Conservation (phyloP, 1,140 invertebrate species). For the Aphelenchoides avenae region DNA sequence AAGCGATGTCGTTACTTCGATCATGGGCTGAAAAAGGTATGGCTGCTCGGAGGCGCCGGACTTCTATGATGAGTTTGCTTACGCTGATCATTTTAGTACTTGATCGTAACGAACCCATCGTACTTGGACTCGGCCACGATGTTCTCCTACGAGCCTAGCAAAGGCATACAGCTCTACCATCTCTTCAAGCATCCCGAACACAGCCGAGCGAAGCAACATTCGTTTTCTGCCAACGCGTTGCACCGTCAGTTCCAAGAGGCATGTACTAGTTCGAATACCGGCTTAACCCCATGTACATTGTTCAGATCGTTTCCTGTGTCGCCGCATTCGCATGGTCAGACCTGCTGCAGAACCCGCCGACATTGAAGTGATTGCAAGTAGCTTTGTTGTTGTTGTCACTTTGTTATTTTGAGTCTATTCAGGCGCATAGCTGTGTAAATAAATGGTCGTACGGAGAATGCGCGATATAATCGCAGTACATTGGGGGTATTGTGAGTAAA, state of each 20-base stretch:
- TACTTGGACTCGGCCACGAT: conserved; percentile 37
- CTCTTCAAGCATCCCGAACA: conserved; percentile 33
- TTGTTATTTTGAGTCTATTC: not conserved
- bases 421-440: not conserved
- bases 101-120: conserved; percentile 37
- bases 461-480: not conserved
- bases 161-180: conserved; percentile 26
- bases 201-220: conserved; percentile 10
- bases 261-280: conserved; percentile 1
- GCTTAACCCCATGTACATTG: conserved; percentile 1
- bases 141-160: conserved; percentile 12
- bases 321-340: conserved; percentile 35
- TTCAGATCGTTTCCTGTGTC: conserved; percentile 29
- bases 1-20: conserved; percentile 43
- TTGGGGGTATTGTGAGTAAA: not conserved
- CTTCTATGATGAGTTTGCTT: not conserved
- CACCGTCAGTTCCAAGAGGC: conserved; percentile 35
- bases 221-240: conserved; percentile 26
- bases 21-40: conserved; percentile 5
- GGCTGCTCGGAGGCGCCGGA: not conserved
- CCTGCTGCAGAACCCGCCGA: conserved; percentile 23
- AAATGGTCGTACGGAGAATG: not conserved
- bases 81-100: conserved; percentile 19
- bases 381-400: not conserved
- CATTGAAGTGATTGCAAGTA: not conserved